These are phyloP conservation scores for Hylaeus volcanicus DNA, from an alignment of 1,140 invertebrate species.

Conservation along the genomic window DNA sequence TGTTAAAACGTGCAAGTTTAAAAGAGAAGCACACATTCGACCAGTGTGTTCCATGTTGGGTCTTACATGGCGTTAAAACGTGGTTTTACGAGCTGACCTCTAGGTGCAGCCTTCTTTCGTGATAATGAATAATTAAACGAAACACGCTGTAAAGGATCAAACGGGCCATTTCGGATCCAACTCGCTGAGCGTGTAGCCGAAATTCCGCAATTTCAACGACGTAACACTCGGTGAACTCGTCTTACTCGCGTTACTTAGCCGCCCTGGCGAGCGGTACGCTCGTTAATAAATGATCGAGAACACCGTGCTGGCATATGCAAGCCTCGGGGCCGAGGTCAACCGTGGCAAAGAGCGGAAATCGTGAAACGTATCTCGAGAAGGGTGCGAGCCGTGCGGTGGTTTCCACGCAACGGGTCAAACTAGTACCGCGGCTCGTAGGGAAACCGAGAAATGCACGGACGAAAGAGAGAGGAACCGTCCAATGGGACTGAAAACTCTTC, in stretches of 20 bases:
- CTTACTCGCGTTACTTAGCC: neutral
- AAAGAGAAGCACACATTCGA: no score
- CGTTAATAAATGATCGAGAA: constrained; percentile 59
- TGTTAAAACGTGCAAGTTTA: no score
- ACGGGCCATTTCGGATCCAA: neutral
- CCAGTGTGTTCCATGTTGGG: no score
- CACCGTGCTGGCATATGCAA: constrained; percentile 37
- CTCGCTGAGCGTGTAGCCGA: neutral
- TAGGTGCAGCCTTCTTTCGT: no score
- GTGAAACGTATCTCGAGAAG: constrained; percentile 14
- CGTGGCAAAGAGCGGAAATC: constrained; percentile 24
- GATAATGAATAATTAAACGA: constrained; percentile 10
- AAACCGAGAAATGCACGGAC: neutral
- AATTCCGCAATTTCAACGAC: neutral
- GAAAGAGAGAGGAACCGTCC: constrained; percentile 8
- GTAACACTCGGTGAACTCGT: neutral
- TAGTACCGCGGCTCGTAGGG: neutral
- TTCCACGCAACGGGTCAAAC: neutral
- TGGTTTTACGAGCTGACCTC: no score
- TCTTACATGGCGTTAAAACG: no score
- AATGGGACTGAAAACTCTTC: neutral
- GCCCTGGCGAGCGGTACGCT: neutral
- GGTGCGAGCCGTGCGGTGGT: neutral
- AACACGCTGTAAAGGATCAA: neutral
- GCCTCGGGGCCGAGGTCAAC: constrained; percentile 32